phyloP scores from a whole-genome alignment of 2,888 invertebrate species.

The Drosophila niveifrons region DNA sequence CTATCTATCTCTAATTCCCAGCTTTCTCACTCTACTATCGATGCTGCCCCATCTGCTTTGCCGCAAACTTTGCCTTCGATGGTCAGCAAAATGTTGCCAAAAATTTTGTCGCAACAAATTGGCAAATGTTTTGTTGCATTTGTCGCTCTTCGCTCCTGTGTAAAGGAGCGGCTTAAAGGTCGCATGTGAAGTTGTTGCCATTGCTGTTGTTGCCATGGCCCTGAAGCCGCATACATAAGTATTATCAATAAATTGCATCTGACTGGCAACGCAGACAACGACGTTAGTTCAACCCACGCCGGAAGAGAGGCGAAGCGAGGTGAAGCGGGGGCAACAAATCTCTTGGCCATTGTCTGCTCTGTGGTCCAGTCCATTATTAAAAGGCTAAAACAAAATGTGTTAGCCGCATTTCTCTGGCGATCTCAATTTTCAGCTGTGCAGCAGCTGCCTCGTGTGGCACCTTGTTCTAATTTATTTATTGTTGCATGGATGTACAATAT shows the following conservation, averaged over 20 bases:
- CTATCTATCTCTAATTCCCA: not conserved
- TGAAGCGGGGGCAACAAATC: not conserved
- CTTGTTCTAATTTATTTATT: constrained; percentile 80
- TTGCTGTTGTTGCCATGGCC: constrained; percentile 12
- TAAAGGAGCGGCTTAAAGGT: constrained; percentile 56
- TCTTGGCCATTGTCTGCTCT: constrained; percentile 20
- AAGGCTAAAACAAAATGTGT: constrained; percentile 49
- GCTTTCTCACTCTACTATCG: not conserved
- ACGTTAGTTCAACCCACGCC: constrained; percentile 19
- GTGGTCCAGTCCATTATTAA: constrained; percentile 53
- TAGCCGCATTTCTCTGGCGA: constrained; percentile 17
- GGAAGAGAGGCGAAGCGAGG: not conserved
- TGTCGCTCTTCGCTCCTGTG: constrained; percentile 20
- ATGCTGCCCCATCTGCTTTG: not conserved
- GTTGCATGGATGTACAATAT: constrained; percentile 70
- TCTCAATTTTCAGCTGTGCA: constrained; percentile 29
- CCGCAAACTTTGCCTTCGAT: constrained; percentile 6
- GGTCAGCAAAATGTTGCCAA: constrained; percentile 65
- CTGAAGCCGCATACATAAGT: constrained; percentile 56
- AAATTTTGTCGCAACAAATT: constrained; percentile 75
- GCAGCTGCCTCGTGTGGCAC: constrained; percentile 61
- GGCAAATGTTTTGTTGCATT: constrained; percentile 52
- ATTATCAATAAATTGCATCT: constrained; percentile 82
- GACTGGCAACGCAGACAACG: constrained; percentile 70
- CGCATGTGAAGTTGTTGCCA: constrained; percentile 51